phyloP scores from a whole-genome alignment of 2,888 invertebrate genomes.

The Dicyrtomina minuta region DNA sequence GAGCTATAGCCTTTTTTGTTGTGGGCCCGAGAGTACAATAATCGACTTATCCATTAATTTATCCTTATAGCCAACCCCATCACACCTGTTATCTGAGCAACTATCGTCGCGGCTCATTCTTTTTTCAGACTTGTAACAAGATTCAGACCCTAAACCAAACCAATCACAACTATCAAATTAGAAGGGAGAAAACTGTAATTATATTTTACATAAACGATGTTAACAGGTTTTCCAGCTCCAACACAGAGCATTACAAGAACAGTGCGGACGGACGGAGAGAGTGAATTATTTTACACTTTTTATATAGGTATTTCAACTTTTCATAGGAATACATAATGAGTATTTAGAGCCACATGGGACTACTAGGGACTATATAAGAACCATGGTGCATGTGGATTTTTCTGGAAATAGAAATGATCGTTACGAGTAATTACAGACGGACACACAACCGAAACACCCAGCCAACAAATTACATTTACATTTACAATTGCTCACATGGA shows the following conservation, averaged over 20 bases:
- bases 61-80: neutral
- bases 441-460: too few relatives aligned
- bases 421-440: too few relatives aligned
- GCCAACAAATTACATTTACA: too few relatives aligned
- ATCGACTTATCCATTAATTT: slow-evolving; percentile 10
- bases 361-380: too few relatives aligned
- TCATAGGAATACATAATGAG: neutral
- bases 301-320: neutral
- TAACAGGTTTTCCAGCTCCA: slow-evolving; percentile 16
- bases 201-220: slow-evolving; percentile 10
- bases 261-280: too few relatives aligned
- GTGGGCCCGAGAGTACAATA: neutral
- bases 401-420: too few relatives aligned
- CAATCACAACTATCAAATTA: slow-evolving; percentile 21
- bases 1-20: too few relatives aligned
- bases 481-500: too few relatives aligned
- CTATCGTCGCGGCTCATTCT: slow-evolving; percentile 7
- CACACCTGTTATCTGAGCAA: slow-evolving; percentile 20
- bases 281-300: neutral
- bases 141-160: neutral
- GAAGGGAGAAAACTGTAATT: slow-evolving; percentile 17
- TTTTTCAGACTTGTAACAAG: slow-evolving; percentile 5
- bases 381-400: too few relatives aligned
- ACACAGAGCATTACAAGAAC: too few relatives aligned
- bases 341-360: too few relatives aligned